A percentile compares a stretch with the other conserved stretches of the same genome.
phyloP scores from a whole-genome alignment of 1,140 invertebrate species.

The Neodiprion pinetum region DNA sequence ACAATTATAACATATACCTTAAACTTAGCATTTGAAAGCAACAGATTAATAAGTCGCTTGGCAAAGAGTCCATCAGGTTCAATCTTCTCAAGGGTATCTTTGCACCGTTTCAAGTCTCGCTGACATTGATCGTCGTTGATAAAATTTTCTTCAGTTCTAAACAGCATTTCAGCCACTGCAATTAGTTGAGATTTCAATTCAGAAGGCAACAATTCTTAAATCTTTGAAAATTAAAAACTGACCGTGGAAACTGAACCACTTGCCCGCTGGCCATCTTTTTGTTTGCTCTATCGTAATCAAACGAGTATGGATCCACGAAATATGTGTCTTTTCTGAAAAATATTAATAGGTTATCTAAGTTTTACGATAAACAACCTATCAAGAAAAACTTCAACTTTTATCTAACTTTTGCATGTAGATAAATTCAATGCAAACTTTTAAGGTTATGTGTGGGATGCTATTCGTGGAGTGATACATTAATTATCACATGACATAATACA shows the following conservation, averaged over 20 bases:
- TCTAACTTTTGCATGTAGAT: too few species aligned
- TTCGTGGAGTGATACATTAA: background rate
- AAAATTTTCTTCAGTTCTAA: background rate
- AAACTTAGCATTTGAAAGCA: slow-evolving; percentile 37
- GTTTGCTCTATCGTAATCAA: slow-evolving; percentile 35
- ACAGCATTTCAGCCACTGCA: slow-evolving; percentile 12
- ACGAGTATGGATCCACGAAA: slow-evolving; percentile 42
- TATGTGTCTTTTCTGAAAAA: slow-evolving; percentile 18
- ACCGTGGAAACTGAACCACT: slow-evolving; percentile 2
- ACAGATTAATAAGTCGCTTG: slow-evolving; percentile 40
- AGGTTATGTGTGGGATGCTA: background rate
- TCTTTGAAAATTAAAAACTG: background rate
- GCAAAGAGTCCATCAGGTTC: slow-evolving; percentile 38
- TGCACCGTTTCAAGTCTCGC: slow-evolving; percentile 13
- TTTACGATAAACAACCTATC: too few species aligned
- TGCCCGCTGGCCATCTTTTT: slow-evolving; percentile 15
- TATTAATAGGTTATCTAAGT: too few species aligned
- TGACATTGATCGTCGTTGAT: background rate
- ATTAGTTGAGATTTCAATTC: too few species aligned
- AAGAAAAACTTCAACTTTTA: too few species aligned
- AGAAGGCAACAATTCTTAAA: background rate
- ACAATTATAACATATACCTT: slow-evolving; percentile 31
- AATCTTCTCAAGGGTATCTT: slow-evolving; percentile 26
- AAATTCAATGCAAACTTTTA: too few species aligned
- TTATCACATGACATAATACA: background rate